Evolutionary conservation across 2,113 vertebrate genomes (phyloP).

Genomic region (Actenoides hombroni): DNA sequence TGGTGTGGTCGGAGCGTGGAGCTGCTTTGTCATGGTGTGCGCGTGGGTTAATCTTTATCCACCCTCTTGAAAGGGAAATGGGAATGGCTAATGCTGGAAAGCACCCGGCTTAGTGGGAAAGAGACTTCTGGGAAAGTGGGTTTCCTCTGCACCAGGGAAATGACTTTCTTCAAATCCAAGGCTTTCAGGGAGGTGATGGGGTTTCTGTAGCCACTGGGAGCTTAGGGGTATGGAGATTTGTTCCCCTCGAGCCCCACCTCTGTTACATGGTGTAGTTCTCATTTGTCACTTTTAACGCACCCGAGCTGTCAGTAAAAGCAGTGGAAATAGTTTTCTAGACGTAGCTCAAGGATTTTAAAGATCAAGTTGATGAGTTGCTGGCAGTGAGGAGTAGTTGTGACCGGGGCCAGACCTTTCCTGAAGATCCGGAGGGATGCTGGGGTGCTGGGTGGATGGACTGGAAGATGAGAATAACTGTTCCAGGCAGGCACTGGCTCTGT

Average conservation of each 20-base stretch:
- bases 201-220: not conserved
- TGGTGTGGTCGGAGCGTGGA: not conserved
- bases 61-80: not conserved
- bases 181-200: not conserved
- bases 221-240: not conserved
- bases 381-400: not conserved
- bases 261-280: not conserved
- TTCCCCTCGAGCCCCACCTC: not conserved
- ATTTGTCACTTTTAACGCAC: not conserved
- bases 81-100: conserved; percentile 8
- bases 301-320: not conserved
- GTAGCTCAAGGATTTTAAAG: not conserved
- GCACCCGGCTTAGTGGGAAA: conserved; percentile 6
- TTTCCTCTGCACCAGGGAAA: not conserved
- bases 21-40: not conserved
- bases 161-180: not conserved
- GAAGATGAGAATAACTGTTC: not conserved
- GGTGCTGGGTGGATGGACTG: accelerated
- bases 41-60: conserved; percentile 47
- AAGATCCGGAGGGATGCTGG: not conserved
- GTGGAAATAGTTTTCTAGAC: not conserved
- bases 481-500: not conserved
- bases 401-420: accelerated
- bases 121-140: conserved; percentile 15
- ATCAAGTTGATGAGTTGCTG: not conserved